Evolutionary conservation across 2,113 vertebrate genomes (phyloP), one percentile per base, ranked within the genome.

Genomic region (Podarcis cretensis): DNA sequence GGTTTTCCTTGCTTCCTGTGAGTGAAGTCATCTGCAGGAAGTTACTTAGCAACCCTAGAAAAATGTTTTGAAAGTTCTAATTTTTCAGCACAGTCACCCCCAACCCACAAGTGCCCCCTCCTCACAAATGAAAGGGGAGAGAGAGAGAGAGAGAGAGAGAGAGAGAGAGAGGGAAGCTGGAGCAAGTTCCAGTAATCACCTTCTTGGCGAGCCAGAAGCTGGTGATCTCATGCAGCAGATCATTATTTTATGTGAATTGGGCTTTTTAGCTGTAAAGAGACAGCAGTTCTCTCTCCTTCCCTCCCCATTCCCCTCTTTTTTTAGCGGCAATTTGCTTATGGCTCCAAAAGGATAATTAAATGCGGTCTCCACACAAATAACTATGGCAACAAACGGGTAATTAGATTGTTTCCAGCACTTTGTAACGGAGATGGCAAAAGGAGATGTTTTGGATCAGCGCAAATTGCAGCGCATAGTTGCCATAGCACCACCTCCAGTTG

Each of bases 401-500:
- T 96, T 96, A 97, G 97, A 69, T 20, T 57, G 43, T 32, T 30
- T 37, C 82, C 40, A 54, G 95, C 93, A 81, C 91, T 86, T 57
- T 91, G 90, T 95, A 85, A 91, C 92, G 90, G 92, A 91, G 91
- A 86, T 92, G 68, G 93, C 87, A 95, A 95, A 84, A 27, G 93
- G 93, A 93, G 92, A 90, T 90, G 95, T 94, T 94, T 95, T 94
- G 95, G 94, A 89, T 96, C 95, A 84, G 91, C 69, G 3, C 91
- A 83, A 91, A 94, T 94, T 90, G 93, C 92, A 86, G 93, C 90
- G 74, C 91, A 92, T 96, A 94, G 95, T 96, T 96, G 94, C 96
- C 90, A 95, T 93, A 94, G 96, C 96, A 96, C 97, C 96, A 96
- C 97, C 96, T 96, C 95, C 96, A 92, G 95, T 89, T 94, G 96